Evolutionary conservation across 2,797 vertebrate species (phyloP).

Genomic region (Poeciliopsis presidionis): DNA sequence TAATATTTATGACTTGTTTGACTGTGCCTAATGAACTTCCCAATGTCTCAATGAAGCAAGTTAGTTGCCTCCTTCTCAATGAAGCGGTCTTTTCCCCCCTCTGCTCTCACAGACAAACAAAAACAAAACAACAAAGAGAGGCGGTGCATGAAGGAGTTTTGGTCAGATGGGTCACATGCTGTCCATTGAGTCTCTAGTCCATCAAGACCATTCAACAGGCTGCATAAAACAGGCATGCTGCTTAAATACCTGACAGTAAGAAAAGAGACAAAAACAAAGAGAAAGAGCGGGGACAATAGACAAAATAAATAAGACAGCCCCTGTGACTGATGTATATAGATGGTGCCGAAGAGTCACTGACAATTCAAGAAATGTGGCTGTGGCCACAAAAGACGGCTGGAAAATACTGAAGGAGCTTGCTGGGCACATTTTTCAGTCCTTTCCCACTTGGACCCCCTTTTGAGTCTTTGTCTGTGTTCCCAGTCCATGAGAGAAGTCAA

Average conservation of each 20-base stretch:
- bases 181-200: slow-evolving; percentile 81
- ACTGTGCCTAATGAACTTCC: slow-evolving; percentile 69
- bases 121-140: slow-evolving; percentile 85
- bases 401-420: slow-evolving; percentile 80
- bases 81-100: slow-evolving; percentile 76
- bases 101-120: slow-evolving; percentile 84
- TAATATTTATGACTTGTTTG: slow-evolving; percentile 79
- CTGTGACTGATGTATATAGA: slow-evolving; percentile 87
- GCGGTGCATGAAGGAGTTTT: slow-evolving; percentile 82
- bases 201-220: slow-evolving; percentile 81
- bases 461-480: slow-evolving; percentile 81
- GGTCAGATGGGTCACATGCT: slow-evolving; percentile 88
- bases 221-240: slow-evolving; percentile 84
- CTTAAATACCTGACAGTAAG: slow-evolving; percentile 87
- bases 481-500: slow-evolving; percentile 84
- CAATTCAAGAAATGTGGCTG: slow-evolving; percentile 86
- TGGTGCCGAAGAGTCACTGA: slow-evolving; percentile 83
- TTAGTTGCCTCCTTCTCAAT: slow-evolving; percentile 83
- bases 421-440: slow-evolving; percentile 82
- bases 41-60: slow-evolving; percentile 61
- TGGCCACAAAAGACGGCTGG: slow-evolving; percentile 80
- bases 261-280: slow-evolving; percentile 84
- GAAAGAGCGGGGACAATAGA: slow-evolving; percentile 78
- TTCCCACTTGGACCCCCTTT: slow-evolving; percentile 83
- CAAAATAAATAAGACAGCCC: slow-evolving; percentile 88